Evolutionary conservation across 1,140 invertebrate genomes (phyloP), one percentile per base, ranked within the genome.

Genomic region (Streblospio benedicti): DNA sequence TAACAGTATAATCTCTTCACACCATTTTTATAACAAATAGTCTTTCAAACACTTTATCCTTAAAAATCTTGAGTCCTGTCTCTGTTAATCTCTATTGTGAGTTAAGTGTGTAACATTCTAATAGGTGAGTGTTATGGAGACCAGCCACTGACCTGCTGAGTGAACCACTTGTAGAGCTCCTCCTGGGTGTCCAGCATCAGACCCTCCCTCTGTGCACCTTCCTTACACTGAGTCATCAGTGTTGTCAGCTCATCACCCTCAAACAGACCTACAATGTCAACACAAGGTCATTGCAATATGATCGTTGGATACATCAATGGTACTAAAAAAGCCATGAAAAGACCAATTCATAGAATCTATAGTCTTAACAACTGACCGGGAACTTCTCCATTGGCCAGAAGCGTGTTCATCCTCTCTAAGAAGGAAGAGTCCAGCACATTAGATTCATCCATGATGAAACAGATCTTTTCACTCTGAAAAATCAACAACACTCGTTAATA

Each of bases 151-250:
- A 81, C 81, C 75, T 84, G 81, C 62, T 90, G 88, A 0, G 97
- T 99, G 75, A 98, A 99, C 89, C 89, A 89, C 81, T 98, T 98
- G 77, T 99, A 99, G 1, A 99, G 79, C 77, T 99, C 97, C 76
- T 99, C 97, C 60, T 89, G 90, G 0, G 93, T 96, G 77, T 99
- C 97, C 9, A 99, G 79, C 95, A 99, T 99, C 0, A 97, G 79
- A 6, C 96, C 96, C 81, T 98, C 93, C 50, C 95, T 82, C 71
- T 97, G 93, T 12, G 95, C 93, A 0, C 95, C 95, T 79, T 99
- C 97, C 78, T 99, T 99, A 73, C 96, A 99, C 77, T 99, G 96
- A 2, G 94, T 99, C 93, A 99, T 99, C 45, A 99, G 79, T 0
- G 96, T 97, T 0, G 93, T 95, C 76, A 96, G 97, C 72, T 99